Base-by-base conservation (phyloP, 2,888 invertebrate species). In the Cotesia congregata region DNA sequence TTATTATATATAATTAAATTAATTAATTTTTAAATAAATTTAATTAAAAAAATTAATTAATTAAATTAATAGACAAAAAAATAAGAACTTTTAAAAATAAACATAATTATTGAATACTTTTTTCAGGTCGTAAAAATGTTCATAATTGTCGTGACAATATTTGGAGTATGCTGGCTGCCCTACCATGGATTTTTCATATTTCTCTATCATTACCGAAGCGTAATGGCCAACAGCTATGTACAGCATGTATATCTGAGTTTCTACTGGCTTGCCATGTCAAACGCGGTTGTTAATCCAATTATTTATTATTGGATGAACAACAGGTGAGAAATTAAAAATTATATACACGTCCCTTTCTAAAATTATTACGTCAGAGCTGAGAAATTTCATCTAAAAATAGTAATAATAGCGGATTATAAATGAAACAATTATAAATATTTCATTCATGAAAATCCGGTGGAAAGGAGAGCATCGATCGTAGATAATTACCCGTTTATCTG, bases 221-320 rank as follows among this genome's bases (percentile, higher is more conserved):
- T 94, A 68, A 86, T 93, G 67, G 92, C 92, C 84, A 92, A 91
- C 87, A 93, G 93, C 83, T 95, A 95, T 86, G 94, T 95, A 0
- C 96, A 96, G 85, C 96, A 96, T 83, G 92, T 97, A 80, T 97
- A 96, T 89, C 91, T 97, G 72, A 93, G 94, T 38, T 96, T 97
- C 90, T 96, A 96, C 86, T 96, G 95, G 95, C 91, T 97, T 77
- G 97, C 97, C 1, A 97, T 97, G 97, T 95, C 96, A 9, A 96
- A 97, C 86, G 95, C 96, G 0, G 96, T 96, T 95, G 96, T 97
- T 76, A 97, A 97, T 90, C 97, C 97, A 0, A 93, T 97, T 76
- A 96, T 97, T 71, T 97, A 97, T 88, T 97, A 96, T 87, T 96
- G 96, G 95, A 97, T 97, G 97, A 97, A 97, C 89, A 94, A 95